Conservation (phyloP, 2,888 invertebrate species). For the Pterostichus madidus region DNA sequence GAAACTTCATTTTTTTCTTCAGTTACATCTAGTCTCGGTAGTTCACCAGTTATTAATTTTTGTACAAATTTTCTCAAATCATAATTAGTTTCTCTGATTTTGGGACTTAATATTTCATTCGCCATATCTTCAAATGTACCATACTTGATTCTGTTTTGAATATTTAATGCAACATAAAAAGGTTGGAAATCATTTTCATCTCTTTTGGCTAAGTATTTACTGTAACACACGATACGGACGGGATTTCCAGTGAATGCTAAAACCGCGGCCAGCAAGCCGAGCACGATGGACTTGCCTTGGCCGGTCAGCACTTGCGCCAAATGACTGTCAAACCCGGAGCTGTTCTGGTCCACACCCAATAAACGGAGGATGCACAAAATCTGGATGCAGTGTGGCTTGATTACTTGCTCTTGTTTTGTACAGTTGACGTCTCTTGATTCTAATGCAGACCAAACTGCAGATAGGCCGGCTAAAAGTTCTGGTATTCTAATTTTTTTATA, state of each 20-base stretch:
- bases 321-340: conserved; percentile 19
- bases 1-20: not conserved
- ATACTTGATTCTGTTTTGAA: conserved; percentile 20
- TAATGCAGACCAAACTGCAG: conserved; percentile 52
- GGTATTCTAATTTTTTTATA: conserved; percentile 36
- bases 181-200: conserved; percentile 30
- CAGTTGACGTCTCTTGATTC: conserved; percentile 29
- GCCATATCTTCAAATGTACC: conserved; percentile 59
- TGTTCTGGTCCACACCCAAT: conserved; percentile 28
- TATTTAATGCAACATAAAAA: conserved; percentile 19
- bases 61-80: conserved; percentile 13
- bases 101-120: conserved; percentile 28
- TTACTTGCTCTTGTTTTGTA: conserved; percentile 1
- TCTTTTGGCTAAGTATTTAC: conserved; percentile 33
- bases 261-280: conserved; percentile 14
- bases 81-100: conserved; percentile 5
- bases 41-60: not conserved
- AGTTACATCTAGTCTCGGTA: not conserved
- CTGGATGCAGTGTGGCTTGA: conserved; percentile 43
- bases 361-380: conserved; percentile 49
- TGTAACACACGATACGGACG: conserved; percentile 43
- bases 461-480: conserved; percentile 29
- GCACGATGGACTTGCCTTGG: conserved; percentile 44
- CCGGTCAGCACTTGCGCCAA: conserved; percentile 55
- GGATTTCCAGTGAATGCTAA: conserved; percentile 43